These are phyloP conservation scores for Hucho hucho DNA, from an alignment of 2,113 vertebrate genomes.

Conservation along the genomic window DNA sequence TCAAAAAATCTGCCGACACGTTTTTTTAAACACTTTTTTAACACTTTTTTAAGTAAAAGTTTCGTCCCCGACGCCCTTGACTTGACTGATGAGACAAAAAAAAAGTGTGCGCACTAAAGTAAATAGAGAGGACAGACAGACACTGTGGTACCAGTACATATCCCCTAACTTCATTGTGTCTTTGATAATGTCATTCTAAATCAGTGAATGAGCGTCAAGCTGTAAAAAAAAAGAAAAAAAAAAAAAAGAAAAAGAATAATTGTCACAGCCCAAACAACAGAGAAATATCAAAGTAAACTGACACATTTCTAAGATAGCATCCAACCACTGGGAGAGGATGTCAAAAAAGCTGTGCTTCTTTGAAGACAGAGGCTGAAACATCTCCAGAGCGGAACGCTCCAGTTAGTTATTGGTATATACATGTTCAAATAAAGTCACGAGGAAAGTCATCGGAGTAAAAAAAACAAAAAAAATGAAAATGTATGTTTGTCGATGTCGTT, in stretches of 20 bases:
- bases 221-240: constrained; percentile 35
- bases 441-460: not conserved
- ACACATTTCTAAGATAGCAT: constrained; percentile 22
- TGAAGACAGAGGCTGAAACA: constrained; percentile 15
- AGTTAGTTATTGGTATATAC: not conserved
- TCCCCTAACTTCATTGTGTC: constrained; percentile 14
- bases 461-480: too few relatives aligned
- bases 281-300: constrained; percentile 7
- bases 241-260: constrained; percentile 3
- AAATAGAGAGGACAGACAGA: too few relatives aligned
- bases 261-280: constrained; percentile 39
- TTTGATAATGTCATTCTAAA: constrained; percentile 50
- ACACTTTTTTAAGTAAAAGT: too few relatives aligned
- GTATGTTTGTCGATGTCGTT: too few relatives aligned
- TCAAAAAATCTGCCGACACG: too few relatives aligned
- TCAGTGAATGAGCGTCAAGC: constrained; percentile 23
- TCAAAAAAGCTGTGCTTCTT: constrained; percentile 23
- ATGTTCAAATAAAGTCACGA: too few relatives aligned
- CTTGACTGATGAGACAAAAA: too few relatives aligned
- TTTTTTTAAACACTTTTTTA: too few relatives aligned
- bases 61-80: too few relatives aligned
- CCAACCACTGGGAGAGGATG: constrained; percentile 31
- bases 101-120: too few relatives aligned
- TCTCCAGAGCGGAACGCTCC: constrained; percentile 38
- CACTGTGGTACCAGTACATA: too few relatives aligned